Evolutionary conservation across 2,113 vertebrate genomes (phyloP).

Genomic region (Eptatretus burgeri): DNA sequence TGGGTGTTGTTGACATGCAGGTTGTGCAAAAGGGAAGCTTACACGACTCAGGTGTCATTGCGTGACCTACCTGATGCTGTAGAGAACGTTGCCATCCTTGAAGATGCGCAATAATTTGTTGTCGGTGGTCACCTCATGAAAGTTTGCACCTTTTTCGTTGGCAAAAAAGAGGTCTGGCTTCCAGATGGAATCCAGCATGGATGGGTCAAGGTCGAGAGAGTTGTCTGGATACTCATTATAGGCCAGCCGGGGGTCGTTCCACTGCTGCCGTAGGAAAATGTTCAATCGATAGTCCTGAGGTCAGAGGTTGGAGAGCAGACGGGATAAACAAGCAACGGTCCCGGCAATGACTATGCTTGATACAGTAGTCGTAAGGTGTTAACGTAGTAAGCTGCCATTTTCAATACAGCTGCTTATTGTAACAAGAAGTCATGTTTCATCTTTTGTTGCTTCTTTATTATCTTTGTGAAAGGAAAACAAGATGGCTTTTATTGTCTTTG

Average conservation of each 20-base stretch:
- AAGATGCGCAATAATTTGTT: constrained; percentile 90
- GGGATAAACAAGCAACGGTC: too few relatives aligned
- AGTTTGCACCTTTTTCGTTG: constrained; percentile 92
- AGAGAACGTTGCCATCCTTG: constrained; percentile 73
- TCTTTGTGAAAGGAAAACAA: too few relatives aligned
- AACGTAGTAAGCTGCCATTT: too few relatives aligned
- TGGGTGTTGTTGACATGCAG: too few relatives aligned
- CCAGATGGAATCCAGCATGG: constrained; percentile 98
- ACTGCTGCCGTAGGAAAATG: constrained; percentile 86
- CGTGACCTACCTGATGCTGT: constrained; percentile 52
- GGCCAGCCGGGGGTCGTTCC: constrained; percentile 85
- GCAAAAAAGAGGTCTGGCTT: constrained; percentile 96
- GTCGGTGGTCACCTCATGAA: constrained; percentile 93
- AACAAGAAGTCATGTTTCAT: too few relatives aligned
- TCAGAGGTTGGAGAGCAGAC: constrained; percentile 1
- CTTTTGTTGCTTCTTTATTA: too few relatives aligned
- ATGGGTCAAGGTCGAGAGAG: constrained; percentile 76
- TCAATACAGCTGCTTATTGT: too few relatives aligned
- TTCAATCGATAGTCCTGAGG: constrained; percentile 68
- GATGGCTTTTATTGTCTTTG: too few relatives aligned
- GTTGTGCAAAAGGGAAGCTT: too few relatives aligned
- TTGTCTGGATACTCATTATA: constrained; percentile 89
- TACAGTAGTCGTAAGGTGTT: too few relatives aligned
- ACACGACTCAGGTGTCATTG: too few relatives aligned
- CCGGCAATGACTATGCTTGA: too few relatives aligned